Evolutionary conservation across 2,797 vertebrate genomes (phyloP).

Genomic region (Hyperoplus immaculatus): DNA sequence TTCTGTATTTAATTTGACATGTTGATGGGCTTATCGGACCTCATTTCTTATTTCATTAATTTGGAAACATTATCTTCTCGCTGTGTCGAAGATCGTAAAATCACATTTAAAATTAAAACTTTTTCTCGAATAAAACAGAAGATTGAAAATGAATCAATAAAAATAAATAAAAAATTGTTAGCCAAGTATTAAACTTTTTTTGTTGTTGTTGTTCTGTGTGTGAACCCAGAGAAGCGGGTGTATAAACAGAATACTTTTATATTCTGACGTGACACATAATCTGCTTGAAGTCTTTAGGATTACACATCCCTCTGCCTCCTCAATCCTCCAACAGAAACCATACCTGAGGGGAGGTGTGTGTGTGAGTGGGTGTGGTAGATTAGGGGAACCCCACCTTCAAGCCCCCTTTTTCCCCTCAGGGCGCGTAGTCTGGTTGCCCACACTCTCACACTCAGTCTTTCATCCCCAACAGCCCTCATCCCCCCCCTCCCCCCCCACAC

Average conservation of each 20-base stretch:
- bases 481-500: slow-evolving; percentile 12
- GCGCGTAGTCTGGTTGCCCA: slow-evolving; percentile 36
- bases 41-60: not conserved
- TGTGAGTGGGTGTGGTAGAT: slow-evolving; percentile 26
- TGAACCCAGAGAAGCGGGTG: not conserved
- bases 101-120: not conserved
- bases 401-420: slow-evolving; percentile 45
- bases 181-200: not conserved
- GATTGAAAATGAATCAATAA: not conserved
- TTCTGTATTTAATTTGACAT: not conserved
- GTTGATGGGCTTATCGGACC: not conserved
- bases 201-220: not conserved
- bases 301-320: slow-evolving; percentile 8
- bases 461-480: slow-evolving; percentile 24
- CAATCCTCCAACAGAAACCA: not conserved
- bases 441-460: slow-evolving; percentile 33
- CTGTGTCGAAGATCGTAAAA: not conserved
- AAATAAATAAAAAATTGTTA: not conserved
- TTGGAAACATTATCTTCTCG: not conserved
- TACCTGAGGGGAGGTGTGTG: slow-evolving; percentile 40
- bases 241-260: slow-evolving; percentile 22
- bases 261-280: slow-evolving; percentile 32
- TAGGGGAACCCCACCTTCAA: slow-evolving; percentile 41
- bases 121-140: not conserved
- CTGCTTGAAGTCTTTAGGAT: slow-evolving; percentile 27